Evolutionary conservation across 2,888 invertebrate species (phyloP), one percentile per base, ranked within the genome.

Genomic region (Uropetala carovei): DNA sequence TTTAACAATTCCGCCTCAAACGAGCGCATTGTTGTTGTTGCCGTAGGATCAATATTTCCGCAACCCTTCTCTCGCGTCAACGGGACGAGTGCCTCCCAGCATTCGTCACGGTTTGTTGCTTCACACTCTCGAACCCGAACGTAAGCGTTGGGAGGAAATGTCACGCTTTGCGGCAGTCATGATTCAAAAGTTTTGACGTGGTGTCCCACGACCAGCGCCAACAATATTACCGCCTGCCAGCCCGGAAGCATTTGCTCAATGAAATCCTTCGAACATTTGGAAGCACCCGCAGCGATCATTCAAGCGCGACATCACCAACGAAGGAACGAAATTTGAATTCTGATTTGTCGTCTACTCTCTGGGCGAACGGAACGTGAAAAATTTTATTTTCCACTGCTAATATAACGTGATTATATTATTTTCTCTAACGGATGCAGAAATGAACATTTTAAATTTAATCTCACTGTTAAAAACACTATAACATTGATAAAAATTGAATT

Each of bases 201-300:
- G 68, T 5, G 75, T 75, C 10, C 18, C 27, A 13, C 68, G 68
- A 68, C 18, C 22, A 68, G 68, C 75, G 75, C 75, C 75, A 22
- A 75, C 75, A 27, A 75, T 75, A 75, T 27, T 43, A 1, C 5
- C 43, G 43, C 43, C 11, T 75, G 75, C 75, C 75, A 75, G 27
- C 75, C 75, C 75, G 75, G 75, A 75, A 75, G 75, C 75, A 75
- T 75, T 75, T n/a, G 10, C n/a, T 27, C 75, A 75, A 75, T 27
- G 27, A 13, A 75, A 75, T 75, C 22, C 27, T 75, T 43, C 43
- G 43, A 43, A 43, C 3, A 43, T 43, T 43, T 43, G 43, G 5
- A 43, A 43, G 1, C 43, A 43, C 43, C 43, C 43, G 43, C 43
- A 43, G 1, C 43, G 43, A 43, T 43, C 43, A 43, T 43, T 43